Base-by-base conservation (phyloP, 2,113 vertebrate genomes). In the Girardinichthys multiradiatus region DNA sequence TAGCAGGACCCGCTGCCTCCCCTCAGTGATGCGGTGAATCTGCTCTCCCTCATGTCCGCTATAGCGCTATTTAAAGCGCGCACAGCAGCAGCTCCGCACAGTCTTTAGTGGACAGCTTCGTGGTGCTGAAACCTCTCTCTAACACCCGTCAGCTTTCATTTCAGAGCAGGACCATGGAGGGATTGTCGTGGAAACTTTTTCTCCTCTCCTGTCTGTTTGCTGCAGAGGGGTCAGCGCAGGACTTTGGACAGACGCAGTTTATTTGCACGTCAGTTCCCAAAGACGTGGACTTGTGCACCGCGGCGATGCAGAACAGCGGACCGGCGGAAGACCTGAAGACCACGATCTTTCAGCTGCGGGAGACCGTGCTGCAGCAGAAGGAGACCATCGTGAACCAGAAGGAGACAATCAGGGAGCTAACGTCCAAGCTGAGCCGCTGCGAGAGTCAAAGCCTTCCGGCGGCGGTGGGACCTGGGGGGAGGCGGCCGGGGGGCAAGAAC, bases 241-340 rank as follows among this genome's bases (percentile, higher is more conserved):
- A 96, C 91, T 94, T 96, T 82, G 96, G 95, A 77, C 97, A 96
- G 90, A 97, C 96, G 62, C 96, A 97, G 74, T 99, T 98, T 86
- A 94, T 99, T 87, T 99, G 98, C 95, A 98, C 97, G 85, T 98
- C 98, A 72, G 96, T 99, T 89, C 98, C 98, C n/a, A 94, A 95
- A 93, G 97, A 98, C 90, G 94, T 95, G 94, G 98, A 99, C 93
- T 76, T 98, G 95, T 99, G 97, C 90, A 91, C 96, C 0, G 95
- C 96, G 39, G 90, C 96, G 4, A 96, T 96, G 93, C 96, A 96
- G 89, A 95, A 95, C 86, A 92, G 93, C 86, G 97, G 96, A 8
- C 93, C 95, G 37, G 94, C 94, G n/a, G 97, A 98, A 85, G 97
- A 98, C 90, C 91, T 97, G 91, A 95, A 96, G 90, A 95, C 92